Percentiles rank a stretch among this genome's conserved stretches.
phyloP scores from a whole-genome alignment of 2,888 invertebrate genomes.

The Dynastes hyllus region DNA sequence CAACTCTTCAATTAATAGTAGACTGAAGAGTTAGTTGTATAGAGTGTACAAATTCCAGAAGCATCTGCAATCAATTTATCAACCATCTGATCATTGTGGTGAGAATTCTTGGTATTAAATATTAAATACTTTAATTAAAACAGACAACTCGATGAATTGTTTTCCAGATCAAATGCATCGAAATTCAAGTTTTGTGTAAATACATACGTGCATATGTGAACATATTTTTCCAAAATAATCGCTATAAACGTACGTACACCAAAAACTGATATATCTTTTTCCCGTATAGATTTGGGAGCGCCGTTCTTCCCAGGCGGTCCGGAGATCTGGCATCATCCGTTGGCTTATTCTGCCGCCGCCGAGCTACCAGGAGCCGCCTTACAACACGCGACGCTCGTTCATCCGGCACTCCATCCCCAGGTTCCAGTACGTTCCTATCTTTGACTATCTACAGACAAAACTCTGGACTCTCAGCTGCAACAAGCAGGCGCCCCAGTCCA shows the following conservation, averaged over 20 bases:
- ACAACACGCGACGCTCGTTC: slow-evolving; percentile 93
- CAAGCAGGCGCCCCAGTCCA: slow-evolving; percentile 74
- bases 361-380: slow-evolving; percentile 88
- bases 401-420: slow-evolving; percentile 98
- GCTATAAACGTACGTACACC: too few species aligned
- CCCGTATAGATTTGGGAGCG: slow-evolving; percentile 86
- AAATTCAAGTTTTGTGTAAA: too few species aligned
- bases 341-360: slow-evolving; percentile 85
- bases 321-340: slow-evolving; percentile 95
- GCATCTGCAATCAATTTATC: too few species aligned
- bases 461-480: slow-evolving; percentile 75
- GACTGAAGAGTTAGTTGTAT: too few species aligned
- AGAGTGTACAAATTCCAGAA: too few species aligned
- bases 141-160: too few species aligned
- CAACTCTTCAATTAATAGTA: too few species aligned
- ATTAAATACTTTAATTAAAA: too few species aligned
- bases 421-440: slow-evolving; percentile 97
- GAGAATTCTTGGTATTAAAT: too few species aligned
- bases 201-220: too few species aligned
- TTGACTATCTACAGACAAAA: slow-evolving; percentile 95
- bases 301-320: slow-evolving; percentile 97
- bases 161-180: too few species aligned
- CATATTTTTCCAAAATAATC: too few species aligned
- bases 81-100: neutral
- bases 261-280: slow-evolving; percentile 7